Evolutionary conservation across 1,140 invertebrate species (phyloP), one percentile per base, ranked within the genome.

Genomic region (Brachionus koreanus): DNA sequence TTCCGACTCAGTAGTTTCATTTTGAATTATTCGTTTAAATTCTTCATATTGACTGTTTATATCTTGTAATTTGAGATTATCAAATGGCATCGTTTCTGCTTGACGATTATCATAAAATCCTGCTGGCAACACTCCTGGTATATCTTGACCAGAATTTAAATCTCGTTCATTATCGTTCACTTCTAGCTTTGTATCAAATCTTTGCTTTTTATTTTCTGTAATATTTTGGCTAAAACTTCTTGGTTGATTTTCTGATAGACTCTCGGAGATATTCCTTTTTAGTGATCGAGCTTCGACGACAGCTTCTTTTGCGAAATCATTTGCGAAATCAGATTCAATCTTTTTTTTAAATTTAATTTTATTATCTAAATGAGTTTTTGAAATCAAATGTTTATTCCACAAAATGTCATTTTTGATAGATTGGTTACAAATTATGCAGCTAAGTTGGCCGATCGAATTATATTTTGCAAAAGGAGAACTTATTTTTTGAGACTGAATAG

Each of bases 21-120:
- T 79, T 42, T 79, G 49, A n/a, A 79, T 79, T 39, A 79, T 25
- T 23, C 39, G n/a, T 37, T 79, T 79, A 61, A 79, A 79, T 79
- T 57, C 76, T 29, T 79, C 76, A 65, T 79, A 79, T 37, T 79
- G 35, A 65, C 10, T 52, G 25, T 79, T 43, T 29, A 79, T 13
- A n/a, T 79, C 57, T 23, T 79, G 35, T 12, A 5, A 7, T 42
- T 16, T 79, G 10, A 29, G 9, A 12, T 61, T 25, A 61, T 49
- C 76, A 10, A 19, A 6, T 5, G 42, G 5, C 57, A 12, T 39
- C 35, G 19, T 37, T 13, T 79, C 76, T 39, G 19, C 12, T 35
- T 16, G 13, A 3, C 37, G 46, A 79, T 65, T 33, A 79, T 79
- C 76, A 65, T 61, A 79, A 79, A 79, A 79, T 23, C 76, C 76